A percentile compares a stretch with the other conserved stretches of the same genome.
phyloP scores from a whole-genome alignment of 2,888 invertebrate genomes.

The Eupithecia abbreviata region DNA sequence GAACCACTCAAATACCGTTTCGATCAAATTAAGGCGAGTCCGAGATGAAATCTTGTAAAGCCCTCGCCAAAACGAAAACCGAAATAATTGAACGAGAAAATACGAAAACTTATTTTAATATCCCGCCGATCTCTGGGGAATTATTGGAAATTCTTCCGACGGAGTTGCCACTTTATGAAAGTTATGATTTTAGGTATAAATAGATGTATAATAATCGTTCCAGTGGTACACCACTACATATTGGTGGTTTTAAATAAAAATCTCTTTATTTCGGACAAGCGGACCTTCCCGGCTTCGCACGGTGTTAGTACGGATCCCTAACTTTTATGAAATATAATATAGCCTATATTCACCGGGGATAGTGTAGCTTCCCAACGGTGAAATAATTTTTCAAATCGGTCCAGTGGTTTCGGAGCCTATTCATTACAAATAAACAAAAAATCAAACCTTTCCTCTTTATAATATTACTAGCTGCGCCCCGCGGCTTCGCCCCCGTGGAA shows the following conservation, averaged over 20 bases:
- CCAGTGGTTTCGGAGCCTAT: too few species aligned
- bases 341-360: too few species aligned
- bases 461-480: too few species aligned
- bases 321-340: too few species aligned
- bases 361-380: too few species aligned
- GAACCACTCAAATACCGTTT: constrained; percentile 18
- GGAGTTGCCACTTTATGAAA: constrained; percentile 8
- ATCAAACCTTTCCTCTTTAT: too few species aligned
- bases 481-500: too few species aligned
- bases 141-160: constrained; percentile 39
- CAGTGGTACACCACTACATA: neutral
- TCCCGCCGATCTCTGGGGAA: constrained; percentile 25
- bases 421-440: too few species aligned
- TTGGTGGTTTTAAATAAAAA: neutral
- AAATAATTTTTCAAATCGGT: too few species aligned
- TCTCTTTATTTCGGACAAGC: too few species aligned
- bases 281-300: too few species aligned
- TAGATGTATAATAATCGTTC: neutral
- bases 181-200: neutral
- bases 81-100: constrained; percentile 42
- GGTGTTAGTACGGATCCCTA: too few species aligned
- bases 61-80: constrained; percentile 32
- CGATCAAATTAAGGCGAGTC: constrained; percentile 25
- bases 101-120: constrained; percentile 43
- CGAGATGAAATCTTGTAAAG: constrained; percentile 23